Percentiles rank a stretch among this genome's conserved stretches.
These are phyloP conservation scores for Parus major DNA, from an alignment of 2,113 vertebrate genomes.

Conservation along the genomic window DNA sequence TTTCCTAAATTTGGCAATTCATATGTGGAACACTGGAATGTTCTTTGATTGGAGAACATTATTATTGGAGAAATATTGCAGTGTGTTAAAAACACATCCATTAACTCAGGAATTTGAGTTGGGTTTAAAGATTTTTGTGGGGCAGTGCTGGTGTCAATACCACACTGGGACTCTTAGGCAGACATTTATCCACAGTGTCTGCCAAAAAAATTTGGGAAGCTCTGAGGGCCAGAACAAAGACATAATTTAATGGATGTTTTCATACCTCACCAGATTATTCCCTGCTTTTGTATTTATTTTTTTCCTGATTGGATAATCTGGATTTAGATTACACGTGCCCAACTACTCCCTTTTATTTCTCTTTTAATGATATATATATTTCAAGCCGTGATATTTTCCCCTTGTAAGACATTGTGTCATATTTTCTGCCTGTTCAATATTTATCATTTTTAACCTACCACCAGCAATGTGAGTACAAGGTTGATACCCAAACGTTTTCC, in stretches of 20 bases:
- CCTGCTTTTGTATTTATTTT: background rate
- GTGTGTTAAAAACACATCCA: background rate
- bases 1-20: background rate
- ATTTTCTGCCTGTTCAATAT: background rate
- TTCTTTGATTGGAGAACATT: background rate
- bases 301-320: background rate
- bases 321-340: fast-evolving
- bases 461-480: background rate
- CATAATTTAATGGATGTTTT: background rate
- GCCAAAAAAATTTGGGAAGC: background rate
- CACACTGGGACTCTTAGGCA: background rate
- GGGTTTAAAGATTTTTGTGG: background rate
- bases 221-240: background rate
- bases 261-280: background rate
- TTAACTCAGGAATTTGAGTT: background rate
- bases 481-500: background rate
- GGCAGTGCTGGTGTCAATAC: no score
- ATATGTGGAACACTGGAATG: fast-evolving
- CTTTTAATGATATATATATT: background rate
- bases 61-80: background rate
- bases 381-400: background rate
- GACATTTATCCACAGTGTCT: background rate
- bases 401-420: fast-evolving
- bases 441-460: background rate
- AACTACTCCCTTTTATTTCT: background rate